phyloP scores from a whole-genome alignment of 1,140 invertebrate genomes.

The Diabrotica undecimpunctata region DNA sequence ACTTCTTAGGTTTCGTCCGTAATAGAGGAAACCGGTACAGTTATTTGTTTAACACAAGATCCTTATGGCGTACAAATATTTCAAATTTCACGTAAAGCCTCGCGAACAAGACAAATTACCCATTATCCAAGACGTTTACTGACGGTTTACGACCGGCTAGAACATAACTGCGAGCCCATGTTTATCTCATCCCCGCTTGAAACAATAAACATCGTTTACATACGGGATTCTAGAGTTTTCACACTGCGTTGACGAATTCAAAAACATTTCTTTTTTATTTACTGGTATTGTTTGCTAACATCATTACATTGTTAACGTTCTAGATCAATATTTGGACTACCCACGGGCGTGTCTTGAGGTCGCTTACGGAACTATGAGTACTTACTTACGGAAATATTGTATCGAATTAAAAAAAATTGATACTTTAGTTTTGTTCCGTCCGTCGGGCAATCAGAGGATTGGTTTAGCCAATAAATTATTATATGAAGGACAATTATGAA shows the following conservation, averaged over 20 bases:
- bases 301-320: background rate
- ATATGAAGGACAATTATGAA: no score
- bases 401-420: no score
- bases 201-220: constrained; percentile 1
- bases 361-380: no score
- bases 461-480: no score
- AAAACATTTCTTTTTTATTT: background rate
- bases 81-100: background rate
- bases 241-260: background rate
- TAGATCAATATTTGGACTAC: background rate
- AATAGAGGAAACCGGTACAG: background rate
- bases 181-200: background rate
- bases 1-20: no score
- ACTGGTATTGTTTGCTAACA: background rate
- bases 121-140: background rate
- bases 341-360: background rate
- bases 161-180: background rate
- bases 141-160: background rate
- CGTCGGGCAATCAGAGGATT: no score
- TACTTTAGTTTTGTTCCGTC: no score
- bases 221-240: background rate
- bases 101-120: background rate
- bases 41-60: background rate
- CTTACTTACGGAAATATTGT: no score
- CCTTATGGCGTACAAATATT: background rate